Evolutionary conservation across 2,888 invertebrate genomes (phyloP).

Genomic region (Noctua janthe): DNA sequence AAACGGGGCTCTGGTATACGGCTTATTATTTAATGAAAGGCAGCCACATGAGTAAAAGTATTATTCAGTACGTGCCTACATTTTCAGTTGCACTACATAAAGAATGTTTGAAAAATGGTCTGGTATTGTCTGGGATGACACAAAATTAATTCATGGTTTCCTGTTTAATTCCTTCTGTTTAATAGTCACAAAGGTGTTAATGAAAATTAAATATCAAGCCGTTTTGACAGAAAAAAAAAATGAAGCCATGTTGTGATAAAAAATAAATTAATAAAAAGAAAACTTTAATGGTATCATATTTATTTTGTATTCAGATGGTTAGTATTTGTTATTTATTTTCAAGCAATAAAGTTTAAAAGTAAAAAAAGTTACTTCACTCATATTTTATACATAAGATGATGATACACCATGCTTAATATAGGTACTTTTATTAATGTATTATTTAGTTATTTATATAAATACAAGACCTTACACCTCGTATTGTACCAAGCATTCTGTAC

Average conservation of each 20-base stretch:
- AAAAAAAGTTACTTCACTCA: too few species aligned
- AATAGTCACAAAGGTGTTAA: neutral
- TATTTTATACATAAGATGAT: too few species aligned
- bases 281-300: neutral
- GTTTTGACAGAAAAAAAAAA: too few species aligned
- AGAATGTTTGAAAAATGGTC: neutral
- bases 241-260: neutral
- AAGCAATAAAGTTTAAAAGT: neutral
- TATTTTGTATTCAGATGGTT: neutral
- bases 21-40: slow-evolving; percentile 7
- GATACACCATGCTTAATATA: too few species aligned
- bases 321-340: neutral
- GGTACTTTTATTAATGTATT: too few species aligned
- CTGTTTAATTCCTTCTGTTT: neutral
- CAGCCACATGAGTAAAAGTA: neutral
- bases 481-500: too few species aligned
- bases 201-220: neutral
- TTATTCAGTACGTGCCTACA: neutral
- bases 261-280: neutral
- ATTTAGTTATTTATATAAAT: too few species aligned
- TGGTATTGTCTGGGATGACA: neutral
- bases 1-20: slow-evolving; percentile 2
- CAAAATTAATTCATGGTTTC: neutral
- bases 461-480: too few species aligned
- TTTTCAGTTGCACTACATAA: neutral